Evolutionary conservation across 2,113 vertebrate genomes (phyloP).

Genomic region (Lutjanus erythropterus): DNA sequence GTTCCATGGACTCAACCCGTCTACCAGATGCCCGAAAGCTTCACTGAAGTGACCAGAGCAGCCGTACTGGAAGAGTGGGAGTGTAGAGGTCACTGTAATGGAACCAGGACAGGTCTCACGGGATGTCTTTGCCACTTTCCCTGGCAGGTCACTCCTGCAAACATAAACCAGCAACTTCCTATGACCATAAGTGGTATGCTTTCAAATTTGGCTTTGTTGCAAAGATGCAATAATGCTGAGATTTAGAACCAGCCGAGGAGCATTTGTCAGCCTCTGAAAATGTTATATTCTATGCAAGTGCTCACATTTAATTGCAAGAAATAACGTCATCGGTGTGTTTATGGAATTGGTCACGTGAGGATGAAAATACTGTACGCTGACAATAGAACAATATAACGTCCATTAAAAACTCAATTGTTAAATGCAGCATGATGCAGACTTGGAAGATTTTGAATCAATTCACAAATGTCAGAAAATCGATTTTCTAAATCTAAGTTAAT

Average conservation of each 20-base stretch:
- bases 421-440: too few relatives aligned
- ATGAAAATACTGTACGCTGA: neutral
- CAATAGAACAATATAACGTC: too few relatives aligned
- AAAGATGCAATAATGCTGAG: neutral
- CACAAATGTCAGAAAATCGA: too few relatives aligned
- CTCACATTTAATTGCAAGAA: neutral
- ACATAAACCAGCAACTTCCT: neutral
- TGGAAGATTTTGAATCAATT: too few relatives aligned
- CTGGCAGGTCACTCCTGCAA: neutral
- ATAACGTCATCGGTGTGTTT: neutral
- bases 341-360: neutral
- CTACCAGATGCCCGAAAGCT: conserved; percentile 69
- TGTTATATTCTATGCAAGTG: neutral
- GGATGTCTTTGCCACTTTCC: conserved; percentile 38
- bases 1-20: conserved; percentile 53
- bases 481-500: too few relatives aligned
- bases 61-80: conserved; percentile 1
- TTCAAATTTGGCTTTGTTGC: neutral
- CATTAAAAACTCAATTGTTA: too few relatives aligned
- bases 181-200: neutral
- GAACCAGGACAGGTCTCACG: conserved; percentile 27
- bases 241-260: neutral
- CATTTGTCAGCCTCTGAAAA: neutral
- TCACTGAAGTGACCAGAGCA: conserved; percentile 35
- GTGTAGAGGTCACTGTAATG: conserved; percentile 31